Base-by-base conservation (phyloP, 2,797 vertebrate genomes). In the Pseudochaenichthys georgianus region DNA sequence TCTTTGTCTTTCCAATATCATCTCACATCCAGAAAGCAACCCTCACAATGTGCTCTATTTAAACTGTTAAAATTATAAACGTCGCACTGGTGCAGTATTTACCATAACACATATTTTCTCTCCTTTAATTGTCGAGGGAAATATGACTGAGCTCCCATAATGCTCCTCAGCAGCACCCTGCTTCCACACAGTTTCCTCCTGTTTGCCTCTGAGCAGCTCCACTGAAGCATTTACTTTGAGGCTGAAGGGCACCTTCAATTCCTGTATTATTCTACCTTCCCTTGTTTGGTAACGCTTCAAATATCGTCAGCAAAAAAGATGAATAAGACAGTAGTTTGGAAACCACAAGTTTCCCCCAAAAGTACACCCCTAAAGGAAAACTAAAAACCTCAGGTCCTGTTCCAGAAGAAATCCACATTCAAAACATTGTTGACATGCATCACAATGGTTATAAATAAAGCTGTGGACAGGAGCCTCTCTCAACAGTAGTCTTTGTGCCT, bases 181-280 rank as follows among this genome's bases (percentile, higher is more conserved):
- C 43, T 19, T 72, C 41, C 63, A 53, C 51, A 57, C 53, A 48
- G 13, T 3, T 19, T 47, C 9, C 51, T 41, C 3, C 69, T 63
- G 61, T 84, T 71, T 60, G 71, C 4, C 54, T 61, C 4, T 5
- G 8, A 31, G 41, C 68, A 62, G 59, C 75, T 70, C 47, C 43
- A 77, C 50, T 64, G 11, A 78, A 43, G 48, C 68, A 15, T 72
- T 68, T 73, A 61, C 15, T 55, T 28, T 59, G 5, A 16, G 28
- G 59, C 38, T 77, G 57, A 85, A 72, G 63, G 79, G 54, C 70
- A 77, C 54, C 65, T 81, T 81, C 77, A 28, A 16, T 28, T 38
- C 5, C 28, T 60, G 11, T 50, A 42, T 70, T 65, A 2, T 57
- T 50, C 2, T 51, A 58, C 28, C 38, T 51, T 52, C 15, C 48